Percentiles rank a stretch among this genome's conserved stretches.
Evolutionary conservation across 2,797 vertebrate species (phyloP).

Genomic region (Argyrosomus regius): DNA sequence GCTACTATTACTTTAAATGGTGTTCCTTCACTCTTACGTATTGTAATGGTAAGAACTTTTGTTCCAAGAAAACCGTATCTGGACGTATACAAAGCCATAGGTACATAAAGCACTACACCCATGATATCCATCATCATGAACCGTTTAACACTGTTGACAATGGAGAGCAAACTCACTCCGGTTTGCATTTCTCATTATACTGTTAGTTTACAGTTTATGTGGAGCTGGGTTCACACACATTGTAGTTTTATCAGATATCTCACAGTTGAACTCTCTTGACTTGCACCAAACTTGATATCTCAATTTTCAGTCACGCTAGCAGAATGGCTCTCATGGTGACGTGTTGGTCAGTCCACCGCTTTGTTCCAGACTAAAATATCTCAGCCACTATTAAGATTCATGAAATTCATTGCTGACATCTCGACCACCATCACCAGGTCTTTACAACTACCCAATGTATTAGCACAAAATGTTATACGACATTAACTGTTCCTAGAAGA

Average conservation of each 20-base stretch:
- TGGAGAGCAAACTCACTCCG: constrained; percentile 10
- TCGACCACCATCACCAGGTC: background rate
- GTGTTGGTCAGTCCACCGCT: background rate
- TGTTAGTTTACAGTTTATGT: background rate
- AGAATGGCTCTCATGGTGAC: background rate
- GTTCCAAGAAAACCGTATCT: constrained; percentile 16
- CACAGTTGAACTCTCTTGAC: background rate
- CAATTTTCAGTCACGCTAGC: background rate
- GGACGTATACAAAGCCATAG: constrained; percentile 31
- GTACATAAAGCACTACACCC: constrained; percentile 50
- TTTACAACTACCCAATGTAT: too few species aligned
- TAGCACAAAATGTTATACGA: too few species aligned
- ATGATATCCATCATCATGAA: constrained; percentile 35
- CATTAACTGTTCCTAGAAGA: too few species aligned
- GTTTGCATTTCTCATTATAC: constrained; percentile 16
- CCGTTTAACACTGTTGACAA: constrained; percentile 11
- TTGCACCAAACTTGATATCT: background rate
- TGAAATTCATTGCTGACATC: too few species aligned
- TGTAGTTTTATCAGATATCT: background rate
- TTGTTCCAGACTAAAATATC: background rate
- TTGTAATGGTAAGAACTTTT: background rate
- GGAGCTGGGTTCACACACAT: background rate
- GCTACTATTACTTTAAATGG: constrained; percentile 46
- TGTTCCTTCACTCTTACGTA: background rate
- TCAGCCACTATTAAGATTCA: background rate